Conservation (phyloP, 2,888 invertebrate species). For the Brachylomia viminalis region DNA sequence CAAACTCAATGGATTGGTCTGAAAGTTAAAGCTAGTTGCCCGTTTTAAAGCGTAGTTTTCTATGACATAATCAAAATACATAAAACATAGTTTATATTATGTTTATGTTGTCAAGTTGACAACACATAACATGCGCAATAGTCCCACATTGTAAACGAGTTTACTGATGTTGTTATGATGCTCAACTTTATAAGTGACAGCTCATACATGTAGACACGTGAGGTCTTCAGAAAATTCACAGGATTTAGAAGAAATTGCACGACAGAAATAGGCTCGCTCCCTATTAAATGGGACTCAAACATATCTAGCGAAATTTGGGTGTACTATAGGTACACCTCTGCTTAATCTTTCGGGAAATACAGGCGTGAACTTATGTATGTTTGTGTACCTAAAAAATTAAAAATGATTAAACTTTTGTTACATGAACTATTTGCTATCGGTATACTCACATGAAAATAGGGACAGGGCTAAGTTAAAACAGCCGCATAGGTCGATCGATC, state of each 20-base stretch:
- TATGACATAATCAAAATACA: background rate
- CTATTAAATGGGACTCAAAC: background rate
- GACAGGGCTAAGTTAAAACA: no score
- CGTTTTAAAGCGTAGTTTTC: background rate
- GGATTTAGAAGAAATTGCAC: no score
- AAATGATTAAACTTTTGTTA: background rate
- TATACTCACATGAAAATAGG: no score
- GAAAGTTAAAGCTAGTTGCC: no score
- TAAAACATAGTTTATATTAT: conserved; percentile 15
- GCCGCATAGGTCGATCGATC: no score
- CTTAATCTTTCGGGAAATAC: background rate
- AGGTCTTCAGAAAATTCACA: background rate
- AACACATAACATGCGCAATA: conserved; percentile 37
- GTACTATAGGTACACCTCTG: background rate
- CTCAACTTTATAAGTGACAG: conserved; percentile 12
- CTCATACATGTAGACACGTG: conserved; percentile 10
- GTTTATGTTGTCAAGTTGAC: conserved; percentile 32
- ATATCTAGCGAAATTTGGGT: background rate
- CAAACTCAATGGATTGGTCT: background rate
- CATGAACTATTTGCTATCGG: background rate
- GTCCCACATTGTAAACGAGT: conserved; percentile 28
- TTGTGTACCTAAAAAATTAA: background rate
- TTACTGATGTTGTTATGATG: conserved; percentile 32
- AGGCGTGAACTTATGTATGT: no score
- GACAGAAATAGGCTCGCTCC: no score